Base-by-base conservation (phyloP, 2,113 vertebrate species). In the Podiceps cristatus region DNA sequence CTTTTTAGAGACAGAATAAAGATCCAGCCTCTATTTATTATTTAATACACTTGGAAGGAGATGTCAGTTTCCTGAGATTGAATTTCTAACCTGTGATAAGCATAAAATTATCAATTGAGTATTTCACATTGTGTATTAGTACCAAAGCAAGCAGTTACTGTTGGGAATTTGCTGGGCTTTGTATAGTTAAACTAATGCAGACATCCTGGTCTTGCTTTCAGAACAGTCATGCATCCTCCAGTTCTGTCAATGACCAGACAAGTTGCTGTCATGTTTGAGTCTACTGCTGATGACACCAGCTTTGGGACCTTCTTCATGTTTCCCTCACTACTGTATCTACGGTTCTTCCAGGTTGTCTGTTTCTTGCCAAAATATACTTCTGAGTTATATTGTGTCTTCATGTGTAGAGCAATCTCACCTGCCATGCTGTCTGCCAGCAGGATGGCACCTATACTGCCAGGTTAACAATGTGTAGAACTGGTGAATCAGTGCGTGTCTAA, bases 311-410 rank as follows among this genome's bases (percentile, higher is more conserved):
- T 73, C 29, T 77, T 67, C 18, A 7, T 40, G 10, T 27, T 86
- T 60, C 15, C 87, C 13, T 55, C 28, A 27, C n/a, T 72, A 14
- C 4, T 0, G 0, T 18, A 42, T 2, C 17, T 33, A 6, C 0
- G 2, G 5, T 67, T 64, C 11, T 58, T 92, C 42, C 23, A 67
- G 22, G 47, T 45, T 79, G 31, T 44, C 16, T 10, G 8, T 19
- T 9, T 45, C 37, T 66, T 22, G 6, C 27, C 25, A 80, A 86
- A 87, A 77, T 40, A 18, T 58, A 2, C 13, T 37, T 79, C 42
- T 72, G 55, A 77, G 25, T 59, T 71, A 17, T 27, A 37, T 20
- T 27, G 5, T 69, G 5, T 47, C 35, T 84, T 81, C 33, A 66
- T 11, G 18, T 42, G 17, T 23, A 85, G 49, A 90, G 31, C 16